These are phyloP conservation scores for Crotalus helleri DNA, from an alignment of 2,113 vertebrate species.

Conservation along the genomic window DNA sequence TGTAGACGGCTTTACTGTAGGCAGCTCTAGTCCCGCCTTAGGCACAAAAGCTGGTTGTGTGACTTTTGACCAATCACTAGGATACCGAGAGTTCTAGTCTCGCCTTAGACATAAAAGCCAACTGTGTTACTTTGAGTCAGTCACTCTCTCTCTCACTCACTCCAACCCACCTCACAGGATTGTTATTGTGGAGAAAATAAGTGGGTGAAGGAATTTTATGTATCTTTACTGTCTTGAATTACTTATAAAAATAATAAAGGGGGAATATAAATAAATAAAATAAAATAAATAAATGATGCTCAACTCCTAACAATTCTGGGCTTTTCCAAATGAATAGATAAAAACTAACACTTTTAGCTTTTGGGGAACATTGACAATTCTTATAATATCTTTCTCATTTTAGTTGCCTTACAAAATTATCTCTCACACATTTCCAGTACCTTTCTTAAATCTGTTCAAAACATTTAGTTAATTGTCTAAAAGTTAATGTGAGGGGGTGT, in stretches of 20 bases:
- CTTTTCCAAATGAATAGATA: neutral
- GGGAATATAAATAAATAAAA: neutral
- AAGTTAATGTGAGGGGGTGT: neutral
- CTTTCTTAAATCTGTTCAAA: neutral
- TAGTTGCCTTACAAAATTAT: neutral
- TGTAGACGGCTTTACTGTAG: neutral
- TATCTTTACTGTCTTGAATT: neutral
- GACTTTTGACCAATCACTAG: no score
- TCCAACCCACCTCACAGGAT: neutral
- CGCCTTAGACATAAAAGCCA: no score
- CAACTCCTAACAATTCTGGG: neutral
- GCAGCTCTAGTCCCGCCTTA: no score
- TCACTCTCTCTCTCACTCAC: neutral
- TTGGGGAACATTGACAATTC: neutral
- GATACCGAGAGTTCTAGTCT: no score
- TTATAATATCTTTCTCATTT: neutral
- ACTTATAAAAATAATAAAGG: neutral
- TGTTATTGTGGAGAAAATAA: neutral
- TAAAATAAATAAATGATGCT: neutral
- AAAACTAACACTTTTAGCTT: neutral
- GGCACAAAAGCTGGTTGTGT: no score
- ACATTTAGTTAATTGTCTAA: neutral
- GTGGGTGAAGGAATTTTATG: neutral
- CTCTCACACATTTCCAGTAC: neutral
- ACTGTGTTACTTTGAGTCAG: no score